Conservation (phyloP, 2,888 invertebrate genomes). For the Malachius bipustulatus region DNA sequence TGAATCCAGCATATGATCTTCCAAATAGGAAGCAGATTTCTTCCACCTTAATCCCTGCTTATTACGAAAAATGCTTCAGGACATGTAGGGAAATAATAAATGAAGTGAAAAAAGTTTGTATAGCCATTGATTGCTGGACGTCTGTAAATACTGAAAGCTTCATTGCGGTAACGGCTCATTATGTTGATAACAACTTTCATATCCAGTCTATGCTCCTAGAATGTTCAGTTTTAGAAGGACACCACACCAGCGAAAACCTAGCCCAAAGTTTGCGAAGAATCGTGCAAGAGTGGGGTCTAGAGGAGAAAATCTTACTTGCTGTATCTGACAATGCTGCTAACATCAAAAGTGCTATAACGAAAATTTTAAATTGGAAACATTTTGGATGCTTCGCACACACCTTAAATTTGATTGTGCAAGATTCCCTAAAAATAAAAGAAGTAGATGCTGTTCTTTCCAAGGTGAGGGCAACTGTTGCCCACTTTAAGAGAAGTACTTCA, state of each 20-base stretch:
- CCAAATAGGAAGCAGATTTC: slow-evolving; percentile 3
- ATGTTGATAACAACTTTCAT: slow-evolving; percentile 18
- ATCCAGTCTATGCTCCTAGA: slow-evolving; percentile 17
- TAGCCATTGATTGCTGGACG: slow-evolving; percentile 22
- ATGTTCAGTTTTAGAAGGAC: slow-evolving; percentile 13
- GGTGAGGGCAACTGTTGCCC: slow-evolving; percentile 11
- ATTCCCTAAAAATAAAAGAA: slow-evolving; percentile 5
- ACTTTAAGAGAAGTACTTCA: slow-evolving; percentile 15
- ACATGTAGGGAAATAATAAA: neutral
- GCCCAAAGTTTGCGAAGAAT: slow-evolving; percentile 13
- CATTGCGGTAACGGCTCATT: slow-evolving; percentile 17
- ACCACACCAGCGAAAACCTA: slow-evolving; percentile 18
- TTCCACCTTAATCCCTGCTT: neutral
- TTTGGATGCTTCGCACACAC: slow-evolving; percentile 17
- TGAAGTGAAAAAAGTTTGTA: slow-evolving; percentile 15
- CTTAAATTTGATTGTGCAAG: slow-evolving; percentile 15
- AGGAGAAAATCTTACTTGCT: slow-evolving; percentile 18
- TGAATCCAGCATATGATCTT: slow-evolving; percentile 5
- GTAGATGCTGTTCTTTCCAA: neutral
- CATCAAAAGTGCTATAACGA: slow-evolving; percentile 12
- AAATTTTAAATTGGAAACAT: slow-evolving; percentile 12
- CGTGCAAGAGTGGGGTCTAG: slow-evolving; percentile 13
- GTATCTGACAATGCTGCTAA: slow-evolving; percentile 18
- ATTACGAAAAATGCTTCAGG: neutral
- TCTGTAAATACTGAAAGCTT: slow-evolving; percentile 19